Evolutionary conservation across 2,888 invertebrate species (phyloP).

Genomic region (Cremastinae sp.): DNA sequence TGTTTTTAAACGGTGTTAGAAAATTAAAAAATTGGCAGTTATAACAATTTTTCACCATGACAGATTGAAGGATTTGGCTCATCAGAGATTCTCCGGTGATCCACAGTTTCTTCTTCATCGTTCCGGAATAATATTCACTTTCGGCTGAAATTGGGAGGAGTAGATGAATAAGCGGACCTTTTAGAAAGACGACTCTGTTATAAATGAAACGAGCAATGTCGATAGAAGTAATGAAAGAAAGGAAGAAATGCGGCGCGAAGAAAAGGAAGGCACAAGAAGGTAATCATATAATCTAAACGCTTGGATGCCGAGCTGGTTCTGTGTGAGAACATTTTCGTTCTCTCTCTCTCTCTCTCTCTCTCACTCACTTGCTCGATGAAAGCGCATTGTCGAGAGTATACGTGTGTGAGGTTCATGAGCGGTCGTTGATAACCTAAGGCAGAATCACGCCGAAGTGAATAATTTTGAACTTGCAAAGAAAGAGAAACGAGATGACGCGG

Average conservation of each 20-base stretch:
- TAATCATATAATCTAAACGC: slow-evolving; percentile 60
- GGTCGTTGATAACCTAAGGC: slow-evolving; percentile 29
- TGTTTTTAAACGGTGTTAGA: too few relatives aligned
- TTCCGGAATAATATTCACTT: slow-evolving; percentile 37
- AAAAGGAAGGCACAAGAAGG: slow-evolving; percentile 56
- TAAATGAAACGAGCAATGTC: slow-evolving; percentile 1
- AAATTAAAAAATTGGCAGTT: too few relatives aligned
- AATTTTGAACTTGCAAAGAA: slow-evolving; percentile 44
- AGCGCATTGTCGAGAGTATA: too few relatives aligned
- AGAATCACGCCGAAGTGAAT: slow-evolving; percentile 60
- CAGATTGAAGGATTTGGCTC: neutral
- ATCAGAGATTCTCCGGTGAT: neutral
- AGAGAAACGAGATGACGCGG: slow-evolving; percentile 58
- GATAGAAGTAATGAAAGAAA: neutral
- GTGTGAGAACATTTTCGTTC: slow-evolving; percentile 37
- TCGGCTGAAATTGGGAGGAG: slow-evolving; percentile 42
- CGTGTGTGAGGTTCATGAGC: slow-evolving; percentile 45
- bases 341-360: slow-evolving; percentile 42
- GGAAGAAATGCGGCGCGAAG: slow-evolving; percentile 36
- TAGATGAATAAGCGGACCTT: slow-evolving; percentile 56
- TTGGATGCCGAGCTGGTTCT: slow-evolving; percentile 23
- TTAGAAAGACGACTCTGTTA: slow-evolving; percentile 23
- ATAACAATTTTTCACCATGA: too few relatives aligned
- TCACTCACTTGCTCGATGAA: slow-evolving; percentile 48
- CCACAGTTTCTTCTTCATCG: slow-evolving; percentile 43